Conservation (phyloP, 2,797 vertebrate species). For the Sandelia bainsii region DNA sequence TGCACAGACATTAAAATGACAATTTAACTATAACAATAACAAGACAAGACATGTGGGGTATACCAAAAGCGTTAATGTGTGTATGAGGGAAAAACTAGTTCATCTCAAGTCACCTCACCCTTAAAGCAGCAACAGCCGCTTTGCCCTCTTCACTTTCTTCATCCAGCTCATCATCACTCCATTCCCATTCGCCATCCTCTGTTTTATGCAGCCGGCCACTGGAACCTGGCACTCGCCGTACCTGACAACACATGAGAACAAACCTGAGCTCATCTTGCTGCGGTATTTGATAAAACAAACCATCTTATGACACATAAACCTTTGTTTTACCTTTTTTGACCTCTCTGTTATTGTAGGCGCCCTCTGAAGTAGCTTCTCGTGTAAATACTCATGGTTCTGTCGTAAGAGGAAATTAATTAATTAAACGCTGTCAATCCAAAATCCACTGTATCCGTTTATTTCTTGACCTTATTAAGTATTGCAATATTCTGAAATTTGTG, state of each 20-base stretch:
- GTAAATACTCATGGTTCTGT: conserved; percentile 96
- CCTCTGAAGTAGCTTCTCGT: conserved; percentile 93
- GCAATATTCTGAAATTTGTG: not conserved
- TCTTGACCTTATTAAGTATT: not conserved
- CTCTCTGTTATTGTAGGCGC: conserved; percentile 97
- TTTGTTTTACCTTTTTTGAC: conserved; percentile 90
- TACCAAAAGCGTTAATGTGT: conserved; percentile 25
- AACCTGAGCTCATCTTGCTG: conserved; percentile 6
- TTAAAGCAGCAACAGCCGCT: conserved; percentile 93
- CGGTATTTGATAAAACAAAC: not conserved
- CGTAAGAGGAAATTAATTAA: conserved; percentile 9
- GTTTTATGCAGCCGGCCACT: conserved; percentile 97
- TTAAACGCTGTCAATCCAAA: not conserved
- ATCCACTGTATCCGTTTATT: not conserved
- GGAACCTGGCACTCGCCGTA: conserved; percentile 95
- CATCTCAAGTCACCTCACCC: conserved; percentile 81
- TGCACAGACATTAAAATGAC: conserved; percentile 68
- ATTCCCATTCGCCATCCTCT: conserved; percentile 95
- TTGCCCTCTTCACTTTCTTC: conserved; percentile 98
- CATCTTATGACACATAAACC: not conserved
- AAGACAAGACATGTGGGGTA: conserved; percentile 40
- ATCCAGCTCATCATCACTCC: conserved; percentile 98
- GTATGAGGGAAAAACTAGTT: conserved; percentile 14
- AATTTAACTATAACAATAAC: conserved; percentile 49
- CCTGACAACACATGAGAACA: conserved; percentile 74